Evolutionary conservation across 2,888 invertebrate species (phyloP).

Genomic region (Nysson spinosus): DNA sequence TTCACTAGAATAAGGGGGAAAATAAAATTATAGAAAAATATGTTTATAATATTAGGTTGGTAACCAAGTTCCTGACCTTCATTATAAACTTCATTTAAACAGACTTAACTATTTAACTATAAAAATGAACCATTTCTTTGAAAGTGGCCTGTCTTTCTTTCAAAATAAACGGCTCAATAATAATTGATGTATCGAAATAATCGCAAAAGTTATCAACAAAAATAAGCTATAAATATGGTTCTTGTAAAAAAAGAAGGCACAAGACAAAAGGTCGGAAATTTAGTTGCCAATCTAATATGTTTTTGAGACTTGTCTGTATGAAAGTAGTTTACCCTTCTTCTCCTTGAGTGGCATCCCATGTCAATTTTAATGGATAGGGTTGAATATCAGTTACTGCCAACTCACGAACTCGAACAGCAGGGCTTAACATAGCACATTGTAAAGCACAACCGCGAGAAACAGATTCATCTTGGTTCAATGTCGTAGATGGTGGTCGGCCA

Average conservation of each 20-base stretch:
- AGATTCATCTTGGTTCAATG: constrained; percentile 98
- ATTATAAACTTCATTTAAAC: too few species aligned
- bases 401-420: constrained; percentile 97
- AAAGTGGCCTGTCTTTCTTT: too few species aligned
- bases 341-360: constrained; percentile 86
- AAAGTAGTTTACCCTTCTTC: constrained; percentile 79
- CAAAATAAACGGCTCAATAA: too few species aligned
- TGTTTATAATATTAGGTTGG: too few species aligned
- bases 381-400: constrained; percentile 96
- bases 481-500: constrained; percentile 92
- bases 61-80: too few species aligned
- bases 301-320: background rate
- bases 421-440: constrained; percentile 97
- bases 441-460: constrained; percentile 97
- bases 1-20: constrained; percentile 80
- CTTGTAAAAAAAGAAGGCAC: too few species aligned
- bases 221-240: too few species aligned
- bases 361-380: constrained; percentile 90
- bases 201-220: too few species aligned
- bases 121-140: too few species aligned
- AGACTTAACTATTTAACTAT: background rate
- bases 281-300: too few species aligned
- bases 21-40: constrained; percentile 25
- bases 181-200: too few species aligned
- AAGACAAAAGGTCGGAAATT: too few species aligned